Base-by-base conservation (phyloP, 2,888 invertebrate species). In the Melangyna quadrimaculata region DNA sequence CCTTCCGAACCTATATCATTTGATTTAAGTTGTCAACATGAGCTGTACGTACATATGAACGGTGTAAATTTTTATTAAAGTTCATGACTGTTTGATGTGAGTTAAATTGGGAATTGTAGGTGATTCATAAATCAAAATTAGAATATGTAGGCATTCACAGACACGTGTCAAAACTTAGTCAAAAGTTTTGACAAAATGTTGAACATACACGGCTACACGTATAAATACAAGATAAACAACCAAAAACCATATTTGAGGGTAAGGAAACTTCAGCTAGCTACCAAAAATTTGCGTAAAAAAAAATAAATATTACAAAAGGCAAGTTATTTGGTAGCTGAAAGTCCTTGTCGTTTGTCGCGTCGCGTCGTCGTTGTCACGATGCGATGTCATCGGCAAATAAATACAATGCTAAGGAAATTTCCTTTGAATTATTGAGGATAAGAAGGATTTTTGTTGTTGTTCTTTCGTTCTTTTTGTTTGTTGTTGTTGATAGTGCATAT, bases 361-460 rank as follows among this genome's bases (percentile, higher is more conserved):
- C 17, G 17, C n/a, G n/a, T n/a, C n/a, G 24, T 7, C 5, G 24
- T 24, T 3, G 51, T 51, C 27, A 24, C 24, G 51, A 51, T 51
- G 51, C 24, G 51, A 51, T 51, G 51, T 51, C 51, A 37, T 35
- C 37, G 12, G 22, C 40, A 29, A n/a, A 27, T 48, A 2, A 45
- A 61, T 40, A 69, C 43, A 45, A n/a, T 37, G 32, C 19, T 57
- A 61, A 51, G 40, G 40, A 55, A 72, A 55, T 63, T 78, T 57
- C 79, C 51, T 45, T 65, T 84, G 83, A 79, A 84, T 79, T 79
- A 79, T 71, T 84, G 65, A 84, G 40, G 67, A 43, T 24, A 61
- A 55, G 70, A 48, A 57, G 29, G 43, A 57, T n/a, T 19, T 12
- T 57, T 40, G 37, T 57, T 75, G 53, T 67, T 48, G 32, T 29